phyloP scores from a whole-genome alignment of 1,140 invertebrate species.

The Tetramorium simillimum region DNA sequence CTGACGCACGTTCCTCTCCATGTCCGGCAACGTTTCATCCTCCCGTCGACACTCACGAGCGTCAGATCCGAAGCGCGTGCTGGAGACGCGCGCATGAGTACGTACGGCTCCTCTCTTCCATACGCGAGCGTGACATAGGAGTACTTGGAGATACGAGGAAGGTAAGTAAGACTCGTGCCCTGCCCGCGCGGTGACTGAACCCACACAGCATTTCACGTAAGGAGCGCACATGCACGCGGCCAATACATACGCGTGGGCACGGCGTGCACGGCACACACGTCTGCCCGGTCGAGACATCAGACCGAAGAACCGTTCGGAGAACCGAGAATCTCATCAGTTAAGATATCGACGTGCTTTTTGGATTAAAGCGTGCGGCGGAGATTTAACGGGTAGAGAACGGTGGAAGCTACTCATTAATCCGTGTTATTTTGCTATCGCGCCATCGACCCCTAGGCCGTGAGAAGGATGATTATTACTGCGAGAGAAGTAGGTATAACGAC shows the following conservation, averaged over 20 bases:
- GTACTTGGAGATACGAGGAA: constrained; percentile 71
- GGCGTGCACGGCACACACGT: constrained; percentile 5
- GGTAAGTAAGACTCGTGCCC: constrained; percentile 74
- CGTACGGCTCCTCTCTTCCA: not conserved
- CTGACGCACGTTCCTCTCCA: constrained; percentile 63
- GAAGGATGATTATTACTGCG: constrained; percentile 34
- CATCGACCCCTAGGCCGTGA: constrained; percentile 50
- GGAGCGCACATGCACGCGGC: not conserved
- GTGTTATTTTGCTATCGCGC: constrained; percentile 41
- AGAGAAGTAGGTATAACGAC: constrained; percentile 10
- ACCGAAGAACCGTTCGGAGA: constrained; percentile 63
- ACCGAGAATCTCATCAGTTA: constrained; percentile 63
- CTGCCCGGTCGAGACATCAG: not conserved
- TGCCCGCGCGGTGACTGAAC: constrained; percentile 76
- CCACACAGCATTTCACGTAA: constrained; percentile 70
- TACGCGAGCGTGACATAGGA: constrained; percentile 66
- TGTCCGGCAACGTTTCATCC: constrained; percentile 49
- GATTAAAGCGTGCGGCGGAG: constrained; percentile 20
- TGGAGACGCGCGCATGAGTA: constrained; percentile 27
- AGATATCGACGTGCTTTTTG: constrained; percentile 50
- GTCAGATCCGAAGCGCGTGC: constrained; percentile 17
- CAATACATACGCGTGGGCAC: not conserved
- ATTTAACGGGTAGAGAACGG: constrained; percentile 23
- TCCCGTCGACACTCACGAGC: constrained; percentile 31
- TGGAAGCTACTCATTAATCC: constrained; percentile 41